Evolutionary conservation across 2,797 vertebrate species (phyloP), one percentile per base, ranked within the genome.

Genomic region (Squalus acanthias): DNA sequence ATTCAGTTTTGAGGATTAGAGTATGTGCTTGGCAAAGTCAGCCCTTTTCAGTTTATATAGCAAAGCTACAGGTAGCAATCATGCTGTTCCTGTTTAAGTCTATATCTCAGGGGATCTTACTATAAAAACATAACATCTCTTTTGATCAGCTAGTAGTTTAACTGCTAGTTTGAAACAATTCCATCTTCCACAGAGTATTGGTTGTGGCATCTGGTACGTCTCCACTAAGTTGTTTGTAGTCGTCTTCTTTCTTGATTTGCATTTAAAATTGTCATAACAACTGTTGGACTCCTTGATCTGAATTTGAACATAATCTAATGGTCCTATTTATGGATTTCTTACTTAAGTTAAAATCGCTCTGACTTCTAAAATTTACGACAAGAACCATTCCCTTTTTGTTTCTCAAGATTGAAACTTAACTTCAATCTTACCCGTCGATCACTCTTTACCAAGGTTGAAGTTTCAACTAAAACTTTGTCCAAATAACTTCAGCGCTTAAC

Each of bases 1-100:
- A 69, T 39, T 93, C 20, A n/a, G 65, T 65, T 93, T 65, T 93
- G 89, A 67, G 60, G 89, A n/a, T 93, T 20, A 67, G 63, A 65
- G 17, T 67, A 39, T 93, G 20, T 46, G n/a, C n/a, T 69, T 69
- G n/a, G n/a, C 39, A 69, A 46, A 93, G 5, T 50, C 39, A 69
- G 65, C n/a, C 7, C 4, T 67, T 69, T 46, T 69, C 9, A 93
- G 29, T 91, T 69, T 93, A 39, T 50, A 69, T 69, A 24, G 20
- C n/a, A 69, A 67, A 46, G 63, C n/a, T 69, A 93, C 63, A 93
- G 91, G 91, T 93, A 69, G 39, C 65, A 69, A 93, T 93, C n/a
- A 4, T 69, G 20, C 65, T 46, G 91, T 9, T 24, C 4, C 65
- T 93, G n/a, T 93, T 24, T 93, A 46, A 69, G 33, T 3, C 29